These are phyloP conservation scores for Tribolium madens DNA, from an alignment of 1,140 invertebrate species.

Conservation along the genomic window DNA sequence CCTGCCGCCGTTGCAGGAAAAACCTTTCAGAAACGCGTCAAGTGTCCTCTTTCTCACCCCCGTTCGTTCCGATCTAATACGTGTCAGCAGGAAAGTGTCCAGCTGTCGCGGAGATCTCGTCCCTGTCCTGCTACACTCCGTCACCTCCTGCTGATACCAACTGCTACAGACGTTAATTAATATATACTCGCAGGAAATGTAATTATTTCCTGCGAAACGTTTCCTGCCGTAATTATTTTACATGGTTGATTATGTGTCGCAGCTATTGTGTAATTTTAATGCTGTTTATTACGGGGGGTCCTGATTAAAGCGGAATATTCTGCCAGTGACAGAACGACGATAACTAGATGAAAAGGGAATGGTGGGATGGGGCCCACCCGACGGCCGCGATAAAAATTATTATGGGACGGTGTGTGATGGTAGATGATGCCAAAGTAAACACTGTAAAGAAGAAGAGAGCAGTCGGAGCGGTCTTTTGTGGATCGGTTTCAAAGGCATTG, in stretches of 20 bases:
- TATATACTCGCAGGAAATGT: slow-evolving; percentile 64
- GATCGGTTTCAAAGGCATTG: slow-evolving; percentile 39
- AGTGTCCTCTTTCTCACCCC: slow-evolving; percentile 63
- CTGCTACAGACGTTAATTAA: slow-evolving; percentile 66
- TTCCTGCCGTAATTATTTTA: slow-evolving; percentile 62
- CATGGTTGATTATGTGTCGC: slow-evolving; percentile 60
- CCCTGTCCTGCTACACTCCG: slow-evolving; percentile 59
- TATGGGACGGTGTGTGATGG: not conserved
- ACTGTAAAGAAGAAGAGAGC: not conserved
- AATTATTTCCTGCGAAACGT: slow-evolving; percentile 63
- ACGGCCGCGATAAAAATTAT: slow-evolving; percentile 22
- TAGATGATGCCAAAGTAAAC: slow-evolving; percentile 21
- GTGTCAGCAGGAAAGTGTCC: slow-evolving; percentile 66
- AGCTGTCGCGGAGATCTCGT: slow-evolving; percentile 61
- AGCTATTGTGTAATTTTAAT: slow-evolving; percentile 60
- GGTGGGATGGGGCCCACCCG: slow-evolving; percentile 8
- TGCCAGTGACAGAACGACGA: slow-evolving; percentile 41
- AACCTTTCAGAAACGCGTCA: slow-evolving; percentile 47
- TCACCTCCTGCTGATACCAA: slow-evolving; percentile 64
- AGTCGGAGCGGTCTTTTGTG: slow-evolving; percentile 36
- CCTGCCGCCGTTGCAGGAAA: slow-evolving; percentile 4
- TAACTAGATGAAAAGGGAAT: not conserved
- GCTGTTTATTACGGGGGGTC: slow-evolving; percentile 51
- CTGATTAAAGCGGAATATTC: slow-evolving; percentile 33
- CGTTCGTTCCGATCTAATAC: slow-evolving; percentile 62